Evolutionary conservation across 2,113 vertebrate species (phyloP), one percentile per base, ranked within the genome.

Genomic region (Sylvilagus bachmani): DNA sequence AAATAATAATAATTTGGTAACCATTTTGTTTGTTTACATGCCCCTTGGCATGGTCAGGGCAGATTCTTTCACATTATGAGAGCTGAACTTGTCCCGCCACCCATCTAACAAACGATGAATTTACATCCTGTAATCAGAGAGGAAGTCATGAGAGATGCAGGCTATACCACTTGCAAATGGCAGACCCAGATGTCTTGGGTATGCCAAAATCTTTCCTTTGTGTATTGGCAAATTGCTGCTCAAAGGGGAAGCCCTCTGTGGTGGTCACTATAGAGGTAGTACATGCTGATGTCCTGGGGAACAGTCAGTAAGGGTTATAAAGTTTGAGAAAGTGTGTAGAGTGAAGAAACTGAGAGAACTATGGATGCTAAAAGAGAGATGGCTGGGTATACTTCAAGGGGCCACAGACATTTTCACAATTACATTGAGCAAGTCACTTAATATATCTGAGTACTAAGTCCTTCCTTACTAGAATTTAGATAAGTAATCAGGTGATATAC

Each of bases 121-220:
- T 44, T 44, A 44, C 44, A 44, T 44, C 8, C 44, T 44, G 44
- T 44, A 44, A 44, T 44, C 44, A 66, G 53, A 66, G 2, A 81
- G 0, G 6, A 77, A 81, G 53, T 16, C 8, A n/a, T 25, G 3
- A 73, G 17, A 1, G 14, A 29, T 10, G 2, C 4, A 53, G 4
- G 16, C 19, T 71, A 31, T 2, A 55, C 17, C 67, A 24, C 19
- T 49, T 80, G n/a, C 27, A 87, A 64, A 33, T 17, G 19, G 17
- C 17, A 81, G 44, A 92, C 5, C 13, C 27, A 69, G 58, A 12
- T 49, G 58, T 31, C 33, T 84, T 6, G 6, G 24, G 9, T 6
- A 27, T n/a, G 10, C 24, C 31, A 58, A 2, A 21, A 75, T 67
- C 29, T 74, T 78, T 79, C 13, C 22, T 61, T 5, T 36, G 19